phyloP scores from a whole-genome alignment of 2,113 vertebrate genomes.

The Noctilio leporinus region DNA sequence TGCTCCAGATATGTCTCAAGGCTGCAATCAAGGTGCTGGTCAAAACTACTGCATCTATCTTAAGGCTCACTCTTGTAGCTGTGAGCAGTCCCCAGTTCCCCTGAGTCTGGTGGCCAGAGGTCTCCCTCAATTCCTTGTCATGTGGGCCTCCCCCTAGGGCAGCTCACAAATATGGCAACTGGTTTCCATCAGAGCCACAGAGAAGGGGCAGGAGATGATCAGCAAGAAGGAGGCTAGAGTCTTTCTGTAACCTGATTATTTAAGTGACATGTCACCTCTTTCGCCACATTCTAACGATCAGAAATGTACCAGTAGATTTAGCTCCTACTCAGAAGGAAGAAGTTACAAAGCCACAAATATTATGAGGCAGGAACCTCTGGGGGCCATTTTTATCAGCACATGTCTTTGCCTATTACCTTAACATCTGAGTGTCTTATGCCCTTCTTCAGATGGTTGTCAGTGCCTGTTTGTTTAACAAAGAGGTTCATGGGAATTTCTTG shows the following conservation, averaged over 20 bases:
- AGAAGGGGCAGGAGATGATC: not conserved
- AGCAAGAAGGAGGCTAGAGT: not conserved
- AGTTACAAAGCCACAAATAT: not conserved
- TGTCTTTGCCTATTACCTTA: not conserved
- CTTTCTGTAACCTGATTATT: not conserved
- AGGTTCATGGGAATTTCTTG: slow-evolving; percentile 6
- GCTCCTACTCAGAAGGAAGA: not conserved
- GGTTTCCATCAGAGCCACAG: not conserved
- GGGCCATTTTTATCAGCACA: not conserved
- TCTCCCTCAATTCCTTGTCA: not conserved
- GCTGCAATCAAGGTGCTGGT: not conserved
- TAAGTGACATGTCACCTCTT: not conserved
- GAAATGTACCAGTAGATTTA: not conserved
- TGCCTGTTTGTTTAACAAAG: not conserved
- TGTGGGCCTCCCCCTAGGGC: not conserved
- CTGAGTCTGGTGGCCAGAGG: not conserved
- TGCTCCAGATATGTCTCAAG: not conserved
- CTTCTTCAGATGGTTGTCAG: not conserved
- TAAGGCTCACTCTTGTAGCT: not conserved
- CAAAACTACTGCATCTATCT: not conserved
- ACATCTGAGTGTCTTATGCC: not conserved
- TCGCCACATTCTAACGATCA: not conserved
- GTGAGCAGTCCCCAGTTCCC: not conserved
- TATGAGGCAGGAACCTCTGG: not conserved
- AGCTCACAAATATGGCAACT: not conserved